Percentiles rank a stretch among this genome's conserved stretches.
Conservation (phyloP, 2,797 vertebrate genomes). For the Pachyuromys duprasi region DNA sequence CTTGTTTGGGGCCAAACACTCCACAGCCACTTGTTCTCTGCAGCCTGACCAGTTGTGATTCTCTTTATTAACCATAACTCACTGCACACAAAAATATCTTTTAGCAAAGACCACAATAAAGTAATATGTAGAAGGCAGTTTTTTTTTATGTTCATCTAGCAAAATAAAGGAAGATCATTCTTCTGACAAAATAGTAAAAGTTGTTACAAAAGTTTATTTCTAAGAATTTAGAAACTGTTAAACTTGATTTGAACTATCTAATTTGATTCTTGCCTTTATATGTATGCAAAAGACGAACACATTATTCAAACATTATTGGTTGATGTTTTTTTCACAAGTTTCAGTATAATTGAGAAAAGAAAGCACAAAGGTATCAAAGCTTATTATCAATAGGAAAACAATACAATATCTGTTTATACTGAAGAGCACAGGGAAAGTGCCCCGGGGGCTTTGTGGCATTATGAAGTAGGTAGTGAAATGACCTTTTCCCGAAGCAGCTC, state of each 20-base stretch:
- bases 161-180: neutral
- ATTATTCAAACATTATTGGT: constrained; percentile 52
- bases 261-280: neutral
- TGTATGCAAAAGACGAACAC: neutral
- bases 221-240: neutral
- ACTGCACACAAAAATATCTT: neutral
- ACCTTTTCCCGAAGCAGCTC: constrained; percentile 57
- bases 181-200: neutral
- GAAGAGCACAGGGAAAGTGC: neutral
- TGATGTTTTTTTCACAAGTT: constrained; percentile 54
- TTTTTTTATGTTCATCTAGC: no score
- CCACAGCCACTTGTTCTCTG: neutral
- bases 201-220: neutral
- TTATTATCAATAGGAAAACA: constrained; percentile 43
- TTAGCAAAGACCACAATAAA: neutral
- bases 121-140: neutral
- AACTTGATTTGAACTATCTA: neutral
- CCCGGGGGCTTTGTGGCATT: constrained; percentile 51
- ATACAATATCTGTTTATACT: constrained; percentile 72
- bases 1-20: neutral
- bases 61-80: neutral
- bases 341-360: constrained; percentile 77
- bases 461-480: constrained; percentile 64
- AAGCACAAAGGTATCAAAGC: constrained; percentile 60
- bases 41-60: neutral